These are phyloP conservation scores for Chaetodon trifascialis DNA, from an alignment of 2,113 vertebrate species.

Conservation along the genomic window DNA sequence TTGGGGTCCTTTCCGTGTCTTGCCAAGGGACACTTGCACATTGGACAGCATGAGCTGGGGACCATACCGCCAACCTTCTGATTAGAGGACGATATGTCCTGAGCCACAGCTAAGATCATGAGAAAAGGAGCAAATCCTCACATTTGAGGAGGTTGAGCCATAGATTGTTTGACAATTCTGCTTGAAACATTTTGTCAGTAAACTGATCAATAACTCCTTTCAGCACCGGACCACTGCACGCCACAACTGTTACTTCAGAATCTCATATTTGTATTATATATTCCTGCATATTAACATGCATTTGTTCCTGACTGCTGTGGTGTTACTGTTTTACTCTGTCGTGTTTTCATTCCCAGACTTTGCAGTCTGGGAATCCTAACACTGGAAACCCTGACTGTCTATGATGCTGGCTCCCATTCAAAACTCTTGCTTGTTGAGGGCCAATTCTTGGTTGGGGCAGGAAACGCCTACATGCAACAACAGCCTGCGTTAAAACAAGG, in stretches of 20 bases:
- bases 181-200: background rate
- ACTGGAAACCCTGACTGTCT: slow-evolving; percentile 34
- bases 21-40: background rate
- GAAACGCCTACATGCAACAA: slow-evolving; percentile 42
- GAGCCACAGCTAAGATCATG: too few relatives aligned
- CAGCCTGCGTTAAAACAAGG: slow-evolving; percentile 20
- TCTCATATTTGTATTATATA: background rate
- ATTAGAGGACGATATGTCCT: background rate
- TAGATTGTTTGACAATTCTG: background rate
- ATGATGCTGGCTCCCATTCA: slow-evolving; percentile 40
- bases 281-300: background rate
- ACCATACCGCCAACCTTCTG: background rate
- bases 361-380: slow-evolving; percentile 25
- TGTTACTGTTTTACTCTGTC: slow-evolving; percentile 10
- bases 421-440: slow-evolving; percentile 25
- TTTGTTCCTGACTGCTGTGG: slow-evolving; percentile 8
- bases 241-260: background rate
- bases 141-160: background rate
- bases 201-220: background rate
- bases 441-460: slow-evolving; percentile 37
- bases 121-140: background rate
- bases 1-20: background rate
- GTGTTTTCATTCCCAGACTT: slow-evolving; percentile 18
- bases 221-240: background rate
- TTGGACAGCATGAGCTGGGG: background rate